Evolutionary conservation across 2,797 vertebrate genomes (phyloP).

Genomic region (Crossoptilon crossoptilon): DNA sequence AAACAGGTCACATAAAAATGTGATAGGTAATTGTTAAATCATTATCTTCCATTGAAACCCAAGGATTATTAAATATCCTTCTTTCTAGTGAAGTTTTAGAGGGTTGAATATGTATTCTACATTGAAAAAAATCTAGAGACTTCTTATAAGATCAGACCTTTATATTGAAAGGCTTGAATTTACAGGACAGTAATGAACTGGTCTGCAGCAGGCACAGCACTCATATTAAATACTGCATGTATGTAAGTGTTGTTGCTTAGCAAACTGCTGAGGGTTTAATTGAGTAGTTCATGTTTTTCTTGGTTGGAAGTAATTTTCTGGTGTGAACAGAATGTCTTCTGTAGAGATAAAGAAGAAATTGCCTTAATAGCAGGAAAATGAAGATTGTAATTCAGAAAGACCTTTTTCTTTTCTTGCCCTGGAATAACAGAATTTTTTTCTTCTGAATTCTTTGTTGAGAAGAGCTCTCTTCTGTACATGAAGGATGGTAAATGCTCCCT

Average conservation of each 20-base stretch:
- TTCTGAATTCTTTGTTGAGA: not conserved
- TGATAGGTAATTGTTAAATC: not conserved
- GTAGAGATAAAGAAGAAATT: not conserved
- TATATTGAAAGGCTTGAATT: not conserved
- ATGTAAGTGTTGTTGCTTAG: not conserved
- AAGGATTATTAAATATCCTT: not conserved
- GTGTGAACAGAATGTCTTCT: not conserved
- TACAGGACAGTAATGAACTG: not conserved
- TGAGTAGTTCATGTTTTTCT: not conserved
- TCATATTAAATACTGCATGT: not conserved
- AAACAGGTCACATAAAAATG: not conserved
- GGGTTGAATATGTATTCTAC: not conserved
- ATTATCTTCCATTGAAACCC: not conserved
- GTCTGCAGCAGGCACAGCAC: not conserved
- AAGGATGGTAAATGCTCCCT: not conserved
- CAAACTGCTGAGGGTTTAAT: not conserved
- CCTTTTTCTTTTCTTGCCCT: not conserved
- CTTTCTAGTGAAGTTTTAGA: not conserved
- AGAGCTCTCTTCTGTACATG: not conserved
- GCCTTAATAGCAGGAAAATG: not conserved
- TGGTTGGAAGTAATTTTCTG: not conserved
- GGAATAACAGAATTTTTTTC: not conserved
- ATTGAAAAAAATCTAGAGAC: not conserved
- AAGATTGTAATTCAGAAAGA: not conserved
- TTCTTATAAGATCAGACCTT: not conserved